A percentile compares a stretch with the other conserved stretches of the same genome.
These are phyloP conservation scores for Pogoniulus pusillus DNA, from an alignment of 2,797 vertebrate species.

Conservation along the genomic window DNA sequence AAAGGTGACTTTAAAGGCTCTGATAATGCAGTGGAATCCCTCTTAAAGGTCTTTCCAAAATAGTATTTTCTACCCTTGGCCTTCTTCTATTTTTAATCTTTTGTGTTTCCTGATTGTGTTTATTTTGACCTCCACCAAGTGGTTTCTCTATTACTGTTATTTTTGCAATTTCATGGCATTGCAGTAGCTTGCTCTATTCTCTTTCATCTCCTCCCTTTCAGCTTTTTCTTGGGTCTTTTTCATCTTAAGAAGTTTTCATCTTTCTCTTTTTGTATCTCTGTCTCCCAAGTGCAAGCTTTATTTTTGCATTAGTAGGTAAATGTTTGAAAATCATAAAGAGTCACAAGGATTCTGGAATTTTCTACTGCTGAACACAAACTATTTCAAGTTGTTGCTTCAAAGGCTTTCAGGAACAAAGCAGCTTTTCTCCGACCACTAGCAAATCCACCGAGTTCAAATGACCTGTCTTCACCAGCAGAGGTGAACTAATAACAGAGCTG, in stretches of 20 bases:
- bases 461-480: conserved; percentile 75
- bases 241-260: conserved; percentile 57
- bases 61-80: conserved; percentile 25
- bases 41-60: conserved; percentile 52
- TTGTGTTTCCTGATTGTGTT: conserved; percentile 66
- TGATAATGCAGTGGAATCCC: neutral
- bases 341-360: conserved; percentile 62
- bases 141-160: conserved; percentile 72
- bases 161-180: conserved; percentile 75
- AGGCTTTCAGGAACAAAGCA: conserved; percentile 76
- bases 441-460: conserved; percentile 69
- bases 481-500: conserved; percentile 75
- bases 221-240: conserved; percentile 70
- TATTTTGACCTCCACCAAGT: conserved; percentile 68
- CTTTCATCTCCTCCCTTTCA: conserved; percentile 75
- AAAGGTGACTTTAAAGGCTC: conserved; percentile 1
- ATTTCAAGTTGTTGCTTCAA: conserved; percentile 73
- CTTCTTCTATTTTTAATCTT: conserved; percentile 67
- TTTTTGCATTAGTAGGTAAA: conserved; percentile 71
- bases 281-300: conserved; percentile 63
- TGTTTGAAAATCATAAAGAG: conserved; percentile 66
- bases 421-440: conserved; percentile 71
- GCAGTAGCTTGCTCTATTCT: conserved; percentile 58
- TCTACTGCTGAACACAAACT: conserved; percentile 61
- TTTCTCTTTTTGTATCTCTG: conserved; percentile 60